Evolutionary conservation across 2,888 invertebrate species (phyloP), one percentile per base, ranked within the genome.

Genomic region (Gymnosoma rotundatum): DNA sequence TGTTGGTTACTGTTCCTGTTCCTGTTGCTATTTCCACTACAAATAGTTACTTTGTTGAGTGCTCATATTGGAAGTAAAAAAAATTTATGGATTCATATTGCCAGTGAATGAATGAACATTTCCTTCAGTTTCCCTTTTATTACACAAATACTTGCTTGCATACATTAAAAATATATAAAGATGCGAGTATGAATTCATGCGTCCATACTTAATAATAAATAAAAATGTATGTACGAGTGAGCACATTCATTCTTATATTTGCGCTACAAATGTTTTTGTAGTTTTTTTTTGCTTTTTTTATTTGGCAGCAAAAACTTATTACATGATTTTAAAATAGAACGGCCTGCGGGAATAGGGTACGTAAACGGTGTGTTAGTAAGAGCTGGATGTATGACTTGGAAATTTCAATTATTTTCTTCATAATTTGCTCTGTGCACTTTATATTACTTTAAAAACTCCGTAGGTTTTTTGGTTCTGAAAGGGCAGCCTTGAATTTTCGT

Each of bases 81-180:
- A 75, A 75, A 75, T 76, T 76, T 76, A 70, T 72, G 52, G 21
- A n/a, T 70, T 82, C 70, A 82, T 76, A 45, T 76, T 76, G 75
- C 58, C 32, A 76, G 50, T 66, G 52, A 70, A 82, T 64, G 80
- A 56, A 76, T 61, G 74, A 80, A 83, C 78, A 76, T 80, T 80
- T 76, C 86, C 67, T 73, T 69, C 54, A 76, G 78, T 79, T 82
- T 83, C 74, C 61, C 74, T 86, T 82, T 78, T 80, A 58, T 73
- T 56, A 60, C 18, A 64, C 54, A 74, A 64, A 58, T 14, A 4
- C 25, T 25, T 25, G 25, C 25, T 25, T 25, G 25, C 25, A 25
- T 25, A 64, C 18, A 10, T 16, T 18, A 10, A 45, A 12, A 5
- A 45, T 14, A 12, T 45, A 32, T 32, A 58, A 1, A 45, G 12